Conservation (phyloP, 2,113 vertebrate species). For the Ictidomys tridecemlineatus region DNA sequence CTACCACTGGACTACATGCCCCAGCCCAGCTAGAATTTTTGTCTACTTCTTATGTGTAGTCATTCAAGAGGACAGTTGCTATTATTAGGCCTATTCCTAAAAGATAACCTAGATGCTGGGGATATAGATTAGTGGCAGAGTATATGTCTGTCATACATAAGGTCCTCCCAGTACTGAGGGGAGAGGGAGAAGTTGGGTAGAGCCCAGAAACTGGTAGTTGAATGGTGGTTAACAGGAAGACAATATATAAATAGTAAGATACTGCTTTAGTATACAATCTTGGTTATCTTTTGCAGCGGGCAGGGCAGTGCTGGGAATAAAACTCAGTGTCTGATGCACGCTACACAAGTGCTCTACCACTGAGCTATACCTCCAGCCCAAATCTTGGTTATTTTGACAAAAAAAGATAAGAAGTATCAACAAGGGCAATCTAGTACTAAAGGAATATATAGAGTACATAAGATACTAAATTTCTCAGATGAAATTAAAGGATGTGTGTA, state of each 20-base stretch:
- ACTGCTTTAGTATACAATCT: not conserved
- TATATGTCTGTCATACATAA: too few relatives aligned
- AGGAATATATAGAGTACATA: not conserved
- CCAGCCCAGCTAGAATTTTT: not conserved
- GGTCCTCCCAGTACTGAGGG: too few relatives aligned
- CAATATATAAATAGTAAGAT: not conserved
- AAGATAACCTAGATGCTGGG: not conserved
- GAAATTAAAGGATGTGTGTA: slow-evolving; percentile 32
- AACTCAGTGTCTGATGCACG: too few relatives aligned
- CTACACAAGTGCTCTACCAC: not conserved
- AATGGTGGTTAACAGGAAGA: not conserved
- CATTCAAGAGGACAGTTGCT: not conserved
- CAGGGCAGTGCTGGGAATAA: not conserved
- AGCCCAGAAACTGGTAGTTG: not conserved
- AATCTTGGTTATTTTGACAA: slow-evolving; percentile 19
- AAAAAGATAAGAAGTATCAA: not conserved
- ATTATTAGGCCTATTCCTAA: not conserved
- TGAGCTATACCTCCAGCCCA: not conserved
- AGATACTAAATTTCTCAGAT: slow-evolving; percentile 29
- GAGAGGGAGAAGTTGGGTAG: not conserved
- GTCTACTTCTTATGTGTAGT: not conserved
- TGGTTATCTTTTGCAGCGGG: not conserved
- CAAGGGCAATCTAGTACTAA: not conserved
- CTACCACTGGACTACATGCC: not conserved
- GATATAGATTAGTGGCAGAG: too few relatives aligned